Evolutionary conservation across 2,888 invertebrate genomes (phyloP), one percentile per base, ranked within the genome.

Genomic region (Yponomeuta cagnagella): DNA sequence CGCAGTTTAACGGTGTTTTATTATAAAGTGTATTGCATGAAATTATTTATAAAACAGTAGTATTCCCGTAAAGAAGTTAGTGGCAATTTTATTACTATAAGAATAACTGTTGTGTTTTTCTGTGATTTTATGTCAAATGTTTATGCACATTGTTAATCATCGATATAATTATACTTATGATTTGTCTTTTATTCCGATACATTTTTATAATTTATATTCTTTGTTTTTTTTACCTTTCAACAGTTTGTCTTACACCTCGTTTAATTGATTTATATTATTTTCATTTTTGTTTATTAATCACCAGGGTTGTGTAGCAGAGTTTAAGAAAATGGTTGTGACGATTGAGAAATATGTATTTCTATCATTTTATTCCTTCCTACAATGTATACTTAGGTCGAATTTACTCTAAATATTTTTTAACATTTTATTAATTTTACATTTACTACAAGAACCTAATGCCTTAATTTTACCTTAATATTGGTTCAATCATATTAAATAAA

Each of bases 221-320:
- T 48, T 48, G 23, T 48, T 68, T 48, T 68, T n/a, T 65, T 31
- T 31, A n/a, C 30, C 30, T 30, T 65, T 30, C 33, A 15, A n/a
- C 1, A 31, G 10, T 67, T 37, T 37, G 12, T 6, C 37, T 37
- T 48, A 8, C 43, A 1, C 43, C 8, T 43, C 8, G 8, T 43
- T 43, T 37, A 5, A 4, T 37, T 5, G 43, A 8, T 68, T 68
- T 68, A 43, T 43, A 48, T 3, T 23, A n/a, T 12, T 58, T 15
- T 15, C 6, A 4, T 15, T 12, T 58, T 12, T 12, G 52, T 58
- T 67, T 6, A 67, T 67, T 69, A 2, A 69, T 23, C 69, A 31
- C 52, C 64, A 70, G 30, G 73, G 73, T 73, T 73, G 73, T 73
- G 73, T 71, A 23, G 70, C 66, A 71, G 72, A 71, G 73, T 72